Evolutionary conservation across 1,140 invertebrate species (phyloP), one percentile per base, ranked within the genome.

Genomic region (Amyelois transitella): DNA sequence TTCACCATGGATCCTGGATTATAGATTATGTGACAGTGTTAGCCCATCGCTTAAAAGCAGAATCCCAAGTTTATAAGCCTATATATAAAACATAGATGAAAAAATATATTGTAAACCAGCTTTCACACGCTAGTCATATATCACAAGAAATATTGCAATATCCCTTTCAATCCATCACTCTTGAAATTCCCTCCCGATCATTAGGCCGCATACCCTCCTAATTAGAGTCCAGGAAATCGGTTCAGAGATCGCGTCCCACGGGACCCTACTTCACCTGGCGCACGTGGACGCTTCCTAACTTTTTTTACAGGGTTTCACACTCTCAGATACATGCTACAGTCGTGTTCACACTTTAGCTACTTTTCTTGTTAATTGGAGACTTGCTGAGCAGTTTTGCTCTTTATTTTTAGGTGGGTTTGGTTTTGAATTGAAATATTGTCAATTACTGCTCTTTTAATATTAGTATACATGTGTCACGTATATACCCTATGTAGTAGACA

Each of bases 281-380:
- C 82, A 77, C 82, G 80, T 86, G 82, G 79, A 72, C 54, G 70
- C 61, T 53, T 49, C 56, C 58, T 72, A 73, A 60, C 77, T 83
- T 81, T 79, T 78, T 60, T 62, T 38, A 80, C 75, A 81, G 66
- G 71, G 75, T 76, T 86, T 86, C 77, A 81, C 82, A 81, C 80
- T 83, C 69, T 77, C 65, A 51, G 71, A 66, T 66, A 61, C 60
- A 28, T 66, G 65, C 53, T 60, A 61, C 60, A 58, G 51, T 61
- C 53, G 72, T 75, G 75, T 81, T 81, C 71, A 67, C 77, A 79
- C 77, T 77, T 71, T 50, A 55, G 56, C 51, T 18, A 56, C 54
- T n/a, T 48, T 59, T 57, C 43, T 49, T 10, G 25, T 28, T 28
- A 28, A 28, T 28, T 28, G 25, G 25, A 28, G 1, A 28, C 22